Base-by-base conservation (phyloP, 2,888 invertebrate species). In the Aspidiotus rigidus region DNA sequence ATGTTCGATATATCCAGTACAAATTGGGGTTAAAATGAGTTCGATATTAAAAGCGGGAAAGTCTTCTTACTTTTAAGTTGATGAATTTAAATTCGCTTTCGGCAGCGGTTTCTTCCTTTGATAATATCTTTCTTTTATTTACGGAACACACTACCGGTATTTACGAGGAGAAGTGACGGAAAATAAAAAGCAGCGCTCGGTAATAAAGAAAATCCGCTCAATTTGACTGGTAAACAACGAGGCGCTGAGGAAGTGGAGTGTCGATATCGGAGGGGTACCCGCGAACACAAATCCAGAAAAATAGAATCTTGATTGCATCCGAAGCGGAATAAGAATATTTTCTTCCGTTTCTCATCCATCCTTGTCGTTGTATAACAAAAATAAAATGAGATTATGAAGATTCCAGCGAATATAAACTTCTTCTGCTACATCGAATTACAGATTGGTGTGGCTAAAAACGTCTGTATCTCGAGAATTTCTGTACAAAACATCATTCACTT, bases 231-330 rank as follows among this genome's bases (percentile, higher is more conserved):
- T 49, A 49, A 13, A 11, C 49, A 49, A 49, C n/a, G 49, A 49
- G 28, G 49, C 49, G 49, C 11, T 13, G n/a, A 13, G 49, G n/a
- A 49, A 49, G 49, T n/a, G 3, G 49, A 11, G n/a, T 49, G 49
- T 49, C 49, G 49, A 49, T 49, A 49, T 49, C n/a, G n/a, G 28
- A 28, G 28, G 28, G 49, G 49, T 49, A 49, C n/a, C 6, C 49
- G 49, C 49, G 2, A n/a, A 49, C 28, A 28, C 49, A n/a, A 49
- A 49, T 49, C 10, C 49, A 49, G 10, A 49, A 49, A 49, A 49
- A 49, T 11, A n/a, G 49, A 49, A 49, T 49, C 49, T 49, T 49
- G 49, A 49, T 49, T 49, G n/a, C n/a, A 49, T 49, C 49, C 49
- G 49, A 49, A 13, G 28, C 10, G 49, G n/a, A 49, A 49, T n/a